Evolutionary conservation across 2,888 invertebrate genomes (phyloP).

Genomic region (Drosophila fulvimacula): DNA sequence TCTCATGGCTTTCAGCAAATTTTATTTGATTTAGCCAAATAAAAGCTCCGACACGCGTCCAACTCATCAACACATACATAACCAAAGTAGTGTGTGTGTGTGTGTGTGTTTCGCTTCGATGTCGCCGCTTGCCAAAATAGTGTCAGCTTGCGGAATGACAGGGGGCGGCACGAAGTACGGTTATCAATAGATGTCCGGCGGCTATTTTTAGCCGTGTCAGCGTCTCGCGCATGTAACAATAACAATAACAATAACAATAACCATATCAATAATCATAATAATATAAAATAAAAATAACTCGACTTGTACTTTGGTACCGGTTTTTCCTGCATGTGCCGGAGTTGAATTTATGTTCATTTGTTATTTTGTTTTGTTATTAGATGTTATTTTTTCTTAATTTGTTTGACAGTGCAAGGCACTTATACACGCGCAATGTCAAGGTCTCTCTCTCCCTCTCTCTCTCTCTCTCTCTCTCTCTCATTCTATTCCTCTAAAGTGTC

Average conservation of each 20-base stretch:
- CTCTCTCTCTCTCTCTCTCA: slow-evolving; percentile 1
- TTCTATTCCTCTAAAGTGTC: slow-evolving; percentile 1
- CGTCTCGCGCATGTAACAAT: slow-evolving; percentile 41
- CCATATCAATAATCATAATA: slow-evolving; percentile 19
- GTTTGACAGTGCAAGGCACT: slow-evolving; percentile 30
- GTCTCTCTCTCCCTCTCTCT: slow-evolving; percentile 5
- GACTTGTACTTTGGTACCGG: slow-evolving; percentile 35
- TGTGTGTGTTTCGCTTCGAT: slow-evolving; percentile 19
- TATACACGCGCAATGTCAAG: slow-evolving; percentile 51
- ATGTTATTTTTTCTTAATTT: slow-evolving; percentile 12
- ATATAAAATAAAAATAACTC: slow-evolving; percentile 21
- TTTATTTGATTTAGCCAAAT: too few relatives aligned
- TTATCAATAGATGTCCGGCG: slow-evolving; percentile 54
- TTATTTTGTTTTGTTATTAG: slow-evolving; percentile 3
- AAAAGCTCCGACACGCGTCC: not conserved
- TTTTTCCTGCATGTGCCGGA: slow-evolving; percentile 30
- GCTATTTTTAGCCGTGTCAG: slow-evolving; percentile 54
- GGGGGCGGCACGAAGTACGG: slow-evolving; percentile 33
- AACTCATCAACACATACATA: not conserved
- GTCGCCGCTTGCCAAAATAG: slow-evolving; percentile 50
- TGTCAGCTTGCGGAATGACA: too few relatives aligned
- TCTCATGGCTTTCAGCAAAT: not conserved
- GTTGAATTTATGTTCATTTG: slow-evolving; percentile 15
- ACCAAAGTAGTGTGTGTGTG: not conserved
- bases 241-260: slow-evolving; percentile 29